A percentile compares a stretch with the other conserved stretches of the same genome.
phyloP scores from a whole-genome alignment of 1,140 invertebrate species.

The Dendroctonus valens region DNA sequence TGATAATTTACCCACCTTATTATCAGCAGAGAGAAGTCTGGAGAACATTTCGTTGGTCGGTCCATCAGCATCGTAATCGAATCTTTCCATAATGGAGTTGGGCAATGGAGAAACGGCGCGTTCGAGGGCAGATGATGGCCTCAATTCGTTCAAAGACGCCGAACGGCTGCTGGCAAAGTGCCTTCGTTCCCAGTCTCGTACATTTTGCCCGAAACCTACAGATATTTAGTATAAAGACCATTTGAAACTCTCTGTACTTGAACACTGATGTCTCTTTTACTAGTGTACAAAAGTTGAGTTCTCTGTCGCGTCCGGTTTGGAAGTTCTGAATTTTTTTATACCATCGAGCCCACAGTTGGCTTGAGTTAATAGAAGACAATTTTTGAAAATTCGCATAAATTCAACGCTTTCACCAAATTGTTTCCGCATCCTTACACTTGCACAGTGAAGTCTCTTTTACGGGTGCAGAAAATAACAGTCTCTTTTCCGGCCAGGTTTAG shows the following conservation, averaged over 20 bases:
- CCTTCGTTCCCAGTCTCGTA: conserved; percentile 60
- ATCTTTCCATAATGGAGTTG: conserved; percentile 41
- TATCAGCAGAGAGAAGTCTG: conserved; percentile 48
- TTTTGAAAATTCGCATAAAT: too few relatives aligned
- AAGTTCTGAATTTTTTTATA: not conserved
- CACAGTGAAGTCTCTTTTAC: too few relatives aligned
- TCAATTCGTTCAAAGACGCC: conserved; percentile 49
- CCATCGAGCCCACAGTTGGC: too few relatives aligned
- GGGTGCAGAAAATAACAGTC: too few relatives aligned
- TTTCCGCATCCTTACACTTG: too few relatives aligned
- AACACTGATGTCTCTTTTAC: not conserved
- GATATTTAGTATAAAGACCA: not conserved
- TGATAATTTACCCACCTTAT: conserved; percentile 36
- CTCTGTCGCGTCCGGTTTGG: too few relatives aligned
- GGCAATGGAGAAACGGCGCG: conserved; percentile 53
- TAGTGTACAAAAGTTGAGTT: not conserved
- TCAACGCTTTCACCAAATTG: too few relatives aligned
- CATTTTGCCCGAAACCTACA: conserved; percentile 78
- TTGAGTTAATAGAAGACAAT: too few relatives aligned
- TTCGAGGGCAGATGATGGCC: conserved; percentile 63
- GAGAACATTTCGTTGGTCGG: conserved; percentile 56
- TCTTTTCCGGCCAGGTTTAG: too few relatives aligned
- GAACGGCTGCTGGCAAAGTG: conserved; percentile 15
- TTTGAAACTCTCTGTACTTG: not conserved
- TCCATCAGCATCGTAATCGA: conserved; percentile 55